Conservation (phyloP, 2,797 vertebrate genomes). For the Sebastes reedi region DNA sequence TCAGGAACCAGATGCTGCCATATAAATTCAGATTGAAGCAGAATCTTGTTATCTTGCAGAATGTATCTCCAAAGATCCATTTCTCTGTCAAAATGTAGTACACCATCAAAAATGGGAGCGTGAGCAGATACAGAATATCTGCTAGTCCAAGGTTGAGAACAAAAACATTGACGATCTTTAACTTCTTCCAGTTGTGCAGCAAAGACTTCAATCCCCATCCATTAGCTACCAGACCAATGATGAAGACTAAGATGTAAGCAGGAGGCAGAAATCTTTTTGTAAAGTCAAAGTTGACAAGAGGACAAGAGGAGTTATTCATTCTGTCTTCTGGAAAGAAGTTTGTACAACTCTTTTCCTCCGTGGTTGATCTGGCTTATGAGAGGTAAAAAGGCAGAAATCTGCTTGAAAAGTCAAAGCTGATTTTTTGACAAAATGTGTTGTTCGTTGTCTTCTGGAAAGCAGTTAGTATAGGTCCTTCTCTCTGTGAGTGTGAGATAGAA, state of each 20-base stretch:
- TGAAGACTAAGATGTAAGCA: conserved; percentile 67
- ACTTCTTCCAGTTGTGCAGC: conserved; percentile 59
- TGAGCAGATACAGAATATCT: conserved; percentile 78
- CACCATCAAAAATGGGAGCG: conserved; percentile 79
- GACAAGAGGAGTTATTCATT: conserved; percentile 27
- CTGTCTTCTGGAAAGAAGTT: neutral
- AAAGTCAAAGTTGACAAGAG: rapidly evolving
- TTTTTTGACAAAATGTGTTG: rapidly evolving
- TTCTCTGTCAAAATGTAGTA: conserved; percentile 69
- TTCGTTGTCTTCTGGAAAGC: neutral
- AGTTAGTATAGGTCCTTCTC: neutral
- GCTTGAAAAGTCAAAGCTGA: conserved; percentile 68
- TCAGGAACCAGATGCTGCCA: conserved; percentile 88
- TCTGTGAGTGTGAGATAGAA: rapidly evolving
- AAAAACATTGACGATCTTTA: conserved; percentile 66
- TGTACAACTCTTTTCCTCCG: neutral
- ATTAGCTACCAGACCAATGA: conserved; percentile 80
- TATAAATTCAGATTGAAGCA: conserved; percentile 88
- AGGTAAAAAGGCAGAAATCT: conserved; percentile 60
- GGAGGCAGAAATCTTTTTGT: too few relatives aligned
- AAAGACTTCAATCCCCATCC: conserved; percentile 80
- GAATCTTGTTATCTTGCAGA: conserved; percentile 83
- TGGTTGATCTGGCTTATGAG: neutral
- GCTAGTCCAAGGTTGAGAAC: conserved; percentile 79
- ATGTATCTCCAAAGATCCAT: conserved; percentile 81